Evolutionary conservation across 2,113 vertebrate genomes (phyloP).

Genomic region (Mionectes macconnelli): DNA sequence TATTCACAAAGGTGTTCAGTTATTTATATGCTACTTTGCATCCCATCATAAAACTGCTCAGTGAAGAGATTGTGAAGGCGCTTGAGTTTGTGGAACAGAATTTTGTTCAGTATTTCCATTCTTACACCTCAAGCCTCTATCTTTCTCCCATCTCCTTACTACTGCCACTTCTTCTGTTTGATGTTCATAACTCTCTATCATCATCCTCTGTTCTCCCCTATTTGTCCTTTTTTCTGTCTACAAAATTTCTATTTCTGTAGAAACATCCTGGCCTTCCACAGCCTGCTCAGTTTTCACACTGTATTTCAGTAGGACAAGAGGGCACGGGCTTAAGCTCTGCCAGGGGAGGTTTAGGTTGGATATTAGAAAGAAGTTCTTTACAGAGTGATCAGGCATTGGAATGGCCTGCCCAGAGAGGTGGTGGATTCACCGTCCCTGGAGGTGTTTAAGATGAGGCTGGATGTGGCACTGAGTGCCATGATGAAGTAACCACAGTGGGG

Average conservation of each 20-base stretch:
- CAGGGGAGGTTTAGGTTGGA: too few relatives aligned
- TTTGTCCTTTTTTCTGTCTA: neutral
- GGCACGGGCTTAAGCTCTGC: too few relatives aligned
- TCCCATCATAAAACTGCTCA: neutral
- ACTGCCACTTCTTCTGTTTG: neutral
- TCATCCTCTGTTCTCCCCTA: neutral
- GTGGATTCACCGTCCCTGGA: too few relatives aligned
- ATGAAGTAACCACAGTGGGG: too few relatives aligned
- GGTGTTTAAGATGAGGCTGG: too few relatives aligned
- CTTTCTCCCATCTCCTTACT: neutral
- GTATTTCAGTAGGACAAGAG: too few relatives aligned
- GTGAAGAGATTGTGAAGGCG: neutral
- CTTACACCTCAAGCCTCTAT: neutral
- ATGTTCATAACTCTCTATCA: neutral
- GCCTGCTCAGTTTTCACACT: neutral
- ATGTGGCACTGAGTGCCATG: too few relatives aligned
- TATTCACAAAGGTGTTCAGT: neutral
- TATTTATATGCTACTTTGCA: slow-evolving; percentile 5
- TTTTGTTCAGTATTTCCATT: neutral
- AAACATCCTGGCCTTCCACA: neutral
- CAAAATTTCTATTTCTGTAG: neutral
- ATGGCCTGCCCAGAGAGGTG: too few relatives aligned
- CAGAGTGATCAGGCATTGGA: too few relatives aligned
- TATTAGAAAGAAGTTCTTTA: too few relatives aligned
- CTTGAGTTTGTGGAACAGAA: neutral